Conservation (phyloP, 2,888 invertebrate species). For the Apodemia duryi region DNA sequence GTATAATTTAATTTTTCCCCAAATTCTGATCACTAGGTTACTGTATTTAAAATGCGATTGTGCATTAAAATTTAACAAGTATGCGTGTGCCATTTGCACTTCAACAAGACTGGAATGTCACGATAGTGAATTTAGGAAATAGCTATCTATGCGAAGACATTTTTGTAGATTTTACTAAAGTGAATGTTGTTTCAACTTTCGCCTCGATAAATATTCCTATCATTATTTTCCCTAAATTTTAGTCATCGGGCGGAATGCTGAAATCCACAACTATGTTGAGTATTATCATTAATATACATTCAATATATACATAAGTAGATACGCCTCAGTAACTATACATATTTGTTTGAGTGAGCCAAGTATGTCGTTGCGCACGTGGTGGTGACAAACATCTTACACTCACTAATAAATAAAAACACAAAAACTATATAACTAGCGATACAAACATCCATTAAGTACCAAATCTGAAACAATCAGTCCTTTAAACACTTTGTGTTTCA, state of each 20-base stretch:
- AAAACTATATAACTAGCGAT: constrained; percentile 61
- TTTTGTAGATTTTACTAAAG: constrained; percentile 19
- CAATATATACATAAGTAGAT: constrained; percentile 77
- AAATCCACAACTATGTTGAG: constrained; percentile 80
- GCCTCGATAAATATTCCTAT: constrained; percentile 35
- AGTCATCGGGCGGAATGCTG: constrained; percentile 80
- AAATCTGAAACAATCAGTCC: constrained; percentile 36
- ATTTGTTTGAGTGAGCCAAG: constrained; percentile 64
- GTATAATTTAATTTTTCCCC: no score
- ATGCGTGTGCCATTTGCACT: constrained; percentile 45
- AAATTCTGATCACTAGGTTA: background rate
- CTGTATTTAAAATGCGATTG: constrained; percentile 1
- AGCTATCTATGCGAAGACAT: constrained; percentile 51
- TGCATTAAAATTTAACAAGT: background rate
- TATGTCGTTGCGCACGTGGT: constrained; percentile 45
- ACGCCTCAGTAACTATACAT: constrained; percentile 62
- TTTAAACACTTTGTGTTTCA: constrained; percentile 66
- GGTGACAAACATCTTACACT: constrained; percentile 48
- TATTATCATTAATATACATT: constrained; percentile 59
- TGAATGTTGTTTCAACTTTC: constrained; percentile 20
- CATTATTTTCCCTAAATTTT: constrained; percentile 69
- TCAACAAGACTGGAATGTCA: constrained; percentile 79
- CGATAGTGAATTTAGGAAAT: constrained; percentile 67
- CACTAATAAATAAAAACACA: constrained; percentile 53
- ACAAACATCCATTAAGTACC: constrained; percentile 70